phyloP scores from a whole-genome alignment of 2,888 invertebrate species.

The Eueremaeus valkanovi region DNA sequence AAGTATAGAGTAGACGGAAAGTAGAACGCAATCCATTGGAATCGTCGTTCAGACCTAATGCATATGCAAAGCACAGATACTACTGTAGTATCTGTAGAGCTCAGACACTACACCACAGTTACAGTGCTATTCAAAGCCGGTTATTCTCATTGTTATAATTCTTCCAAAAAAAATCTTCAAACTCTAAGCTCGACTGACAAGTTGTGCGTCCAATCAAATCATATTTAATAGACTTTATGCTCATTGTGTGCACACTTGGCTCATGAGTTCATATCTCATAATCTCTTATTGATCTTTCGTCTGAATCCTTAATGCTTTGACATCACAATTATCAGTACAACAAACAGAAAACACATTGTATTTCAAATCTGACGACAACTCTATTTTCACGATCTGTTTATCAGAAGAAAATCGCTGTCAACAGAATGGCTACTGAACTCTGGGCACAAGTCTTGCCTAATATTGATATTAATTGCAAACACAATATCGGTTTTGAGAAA shows the following conservation, averaged over 20 bases:
- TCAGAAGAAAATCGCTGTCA: not conserved
- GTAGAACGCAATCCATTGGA: not conserved
- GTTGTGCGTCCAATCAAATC: not conserved
- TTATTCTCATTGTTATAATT: no score
- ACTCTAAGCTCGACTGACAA: not conserved
- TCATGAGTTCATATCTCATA: not conserved
- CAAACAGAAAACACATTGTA: not conserved
- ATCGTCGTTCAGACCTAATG: not conserved
- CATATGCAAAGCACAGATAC: no score
- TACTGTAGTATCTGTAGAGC: no score
- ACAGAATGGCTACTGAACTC: not conserved
- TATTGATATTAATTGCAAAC: not conserved
- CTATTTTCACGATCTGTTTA: constrained; percentile 2
- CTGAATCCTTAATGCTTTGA: constrained; percentile 18
- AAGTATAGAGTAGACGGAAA: not conserved
- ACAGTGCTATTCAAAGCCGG: no score
- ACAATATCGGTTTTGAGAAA: not conserved
- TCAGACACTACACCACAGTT: no score
- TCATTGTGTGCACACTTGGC: constrained; percentile 17
- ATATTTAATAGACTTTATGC: not conserved
- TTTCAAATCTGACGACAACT: constrained; percentile 1
- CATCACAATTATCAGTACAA: not conserved
- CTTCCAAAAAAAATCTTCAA: no score
- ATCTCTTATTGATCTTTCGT: no score
- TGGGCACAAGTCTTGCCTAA: not conserved